Base-by-base conservation (phyloP, 2,888 invertebrate genomes). In the Macrostomum cliftonense region DNA sequence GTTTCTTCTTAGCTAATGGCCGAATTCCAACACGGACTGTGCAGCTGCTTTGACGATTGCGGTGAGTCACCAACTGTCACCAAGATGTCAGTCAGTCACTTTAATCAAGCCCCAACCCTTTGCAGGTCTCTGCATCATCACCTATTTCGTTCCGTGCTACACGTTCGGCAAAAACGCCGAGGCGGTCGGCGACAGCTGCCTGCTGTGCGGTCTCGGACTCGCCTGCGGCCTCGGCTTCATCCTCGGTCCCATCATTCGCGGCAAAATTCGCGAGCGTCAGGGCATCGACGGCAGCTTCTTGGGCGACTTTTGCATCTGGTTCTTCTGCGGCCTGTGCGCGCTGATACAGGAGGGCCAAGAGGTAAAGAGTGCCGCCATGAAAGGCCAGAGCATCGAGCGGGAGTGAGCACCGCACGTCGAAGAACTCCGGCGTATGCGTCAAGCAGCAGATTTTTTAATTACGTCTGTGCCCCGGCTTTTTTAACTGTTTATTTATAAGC, bases 21-120 rank as follows among this genome's bases (percentile, higher is more conserved):
- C 17, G 43, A 43, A 17, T 43, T 20, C 12, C 21, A 43, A 13
- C 43, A 43, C 17, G 43, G 43, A 21, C 20, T 43, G 4, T 43
- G 43, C 17, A 16, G 43, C n/a, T 43, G 43, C 28, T 43, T 43
- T 11, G 43, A 43, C 28, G 43, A 43, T 19, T 43, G 43, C 28
- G 43, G 43, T 43, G 9, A 40, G 16, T 40, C 16, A 9, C 19
- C 19, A 16, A n/a, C 14, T 43, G 9, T n/a, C n/a, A n/a, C n/a
- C n/a, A n/a, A n/a, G n/a, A n/a, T n/a, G n/a, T n/a, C n/a, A n/a
- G n/a, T n/a, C n/a, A n/a, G n/a, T n/a, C n/a, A n/a, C n/a, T n/a
- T n/a, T n/a, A n/a, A n/a, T n/a, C n/a, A n/a, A n/a, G n/a, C n/a
- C 9, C 4, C 20, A 40, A 2, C 9, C 20, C 9, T 9, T 9